Evolutionary conservation across 1,140 invertebrate species (phyloP), one percentile per base, ranked within the genome.

Genomic region (Aphaenogaster floridana): DNA sequence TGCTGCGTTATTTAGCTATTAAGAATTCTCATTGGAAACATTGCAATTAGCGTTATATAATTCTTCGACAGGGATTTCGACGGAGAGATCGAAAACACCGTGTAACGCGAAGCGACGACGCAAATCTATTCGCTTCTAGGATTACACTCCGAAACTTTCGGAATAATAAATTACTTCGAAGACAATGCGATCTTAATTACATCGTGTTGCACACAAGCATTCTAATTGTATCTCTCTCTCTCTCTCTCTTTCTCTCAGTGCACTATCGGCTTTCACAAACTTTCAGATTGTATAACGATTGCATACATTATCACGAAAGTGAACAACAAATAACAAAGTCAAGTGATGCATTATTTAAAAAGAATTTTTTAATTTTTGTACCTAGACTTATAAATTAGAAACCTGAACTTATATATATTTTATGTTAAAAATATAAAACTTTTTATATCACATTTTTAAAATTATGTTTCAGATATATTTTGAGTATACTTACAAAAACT

Each of bases 161-260:
- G 69, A 76, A 84, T 84, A 84, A 84, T 63, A 74, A 84, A 61
- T 84, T 61, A 61, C 34, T 15, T 61, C 9, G 54, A 84, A 88
- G 59, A 78, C 63, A 85, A 88, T 89, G 78, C 79, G 17, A 74
- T 79, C 64, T 88, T 81, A 77, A 90, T 90, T 87, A 74, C 86
- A 78, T 79, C 78, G 72, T 52, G 57, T 57, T 83, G 54, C 76
- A 88, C 28, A 34, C 52, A 48, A 36, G 89, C 74, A 63, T 80
- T 87, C 39, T 81, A 81, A 72, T 57, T 42, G 50, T 61, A 39
- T 63, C 54, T 61, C 28, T 45, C 39, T 17, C 28, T 81, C 21
- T 69, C 39, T 57, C 48, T 39, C 64, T 45, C n/a, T 54, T 36
- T 54, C 21, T 81, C 48, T 57, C 36, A 45, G 3, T 36, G 63